Evolutionary conservation across 2,113 vertebrate genomes (phyloP).

Genomic region (Callipepla californica): DNA sequence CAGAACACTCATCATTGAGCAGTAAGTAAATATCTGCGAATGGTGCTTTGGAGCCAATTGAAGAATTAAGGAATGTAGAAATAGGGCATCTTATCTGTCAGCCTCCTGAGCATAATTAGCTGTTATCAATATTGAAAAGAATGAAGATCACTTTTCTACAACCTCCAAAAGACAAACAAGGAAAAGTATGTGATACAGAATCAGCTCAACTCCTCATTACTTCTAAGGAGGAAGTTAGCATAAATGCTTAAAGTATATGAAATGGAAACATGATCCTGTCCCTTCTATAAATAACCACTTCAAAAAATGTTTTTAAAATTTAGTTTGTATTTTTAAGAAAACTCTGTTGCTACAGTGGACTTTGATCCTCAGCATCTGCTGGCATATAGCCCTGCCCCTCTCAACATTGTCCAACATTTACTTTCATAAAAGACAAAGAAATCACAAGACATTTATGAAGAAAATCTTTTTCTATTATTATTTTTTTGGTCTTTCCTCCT

Average conservation of each 20-base stretch:
- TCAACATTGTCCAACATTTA: not conserved
- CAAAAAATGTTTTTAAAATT: not conserved
- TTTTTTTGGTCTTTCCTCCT: too few relatives aligned
- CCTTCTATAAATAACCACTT: not conserved
- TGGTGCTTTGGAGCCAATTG: not conserved
- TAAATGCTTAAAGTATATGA: not conserved
- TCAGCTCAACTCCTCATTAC: not conserved
- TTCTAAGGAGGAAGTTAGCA: not conserved
- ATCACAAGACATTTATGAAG: not conserved
- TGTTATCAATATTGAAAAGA: not conserved
- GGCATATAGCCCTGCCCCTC: not conserved
- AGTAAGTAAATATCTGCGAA: not conserved
- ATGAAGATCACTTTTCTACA: not conserved
- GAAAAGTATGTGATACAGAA: not conserved
- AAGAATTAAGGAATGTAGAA: slow-evolving; percentile 2
- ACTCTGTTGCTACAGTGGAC: not conserved
- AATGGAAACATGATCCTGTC: not conserved
- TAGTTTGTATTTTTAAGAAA: slow-evolving; percentile 8
- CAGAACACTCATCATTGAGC: not conserved
- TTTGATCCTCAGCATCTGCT: slow-evolving; percentile 1
- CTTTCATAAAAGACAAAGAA: not conserved
- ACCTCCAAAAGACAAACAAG: not conserved
- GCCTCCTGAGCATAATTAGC: slow-evolving; percentile 23
- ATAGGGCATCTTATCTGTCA: not conserved
- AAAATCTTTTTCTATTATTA: not conserved